These are phyloP conservation scores for Ectropis grisescens DNA, from an alignment of 1,140 invertebrate species.

Conservation along the genomic window DNA sequence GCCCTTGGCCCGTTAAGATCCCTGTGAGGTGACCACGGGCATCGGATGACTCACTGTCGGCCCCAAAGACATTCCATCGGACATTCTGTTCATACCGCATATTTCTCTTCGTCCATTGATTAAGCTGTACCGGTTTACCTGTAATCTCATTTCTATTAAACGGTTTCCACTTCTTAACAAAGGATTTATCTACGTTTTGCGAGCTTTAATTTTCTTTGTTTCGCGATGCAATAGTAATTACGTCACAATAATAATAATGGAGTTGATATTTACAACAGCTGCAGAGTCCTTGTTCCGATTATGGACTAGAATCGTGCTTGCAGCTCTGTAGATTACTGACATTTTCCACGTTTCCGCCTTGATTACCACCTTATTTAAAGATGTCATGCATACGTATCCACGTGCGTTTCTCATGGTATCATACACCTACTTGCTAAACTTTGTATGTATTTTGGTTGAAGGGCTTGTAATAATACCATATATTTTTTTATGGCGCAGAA, in stretches of 20 bases:
- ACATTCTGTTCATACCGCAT: conserved; percentile 32
- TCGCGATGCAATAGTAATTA: conserved; percentile 43
- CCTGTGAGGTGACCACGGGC: conserved; percentile 15
- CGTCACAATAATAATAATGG: conserved; percentile 58
- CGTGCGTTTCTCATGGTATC: conserved; percentile 11
- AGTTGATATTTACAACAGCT: conserved; percentile 62
- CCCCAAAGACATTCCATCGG: conserved; percentile 34
- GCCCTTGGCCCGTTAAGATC: conserved; percentile 23
- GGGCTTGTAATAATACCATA: too few species aligned
- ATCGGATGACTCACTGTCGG: conserved; percentile 44
- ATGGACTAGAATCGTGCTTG: conserved; percentile 61
- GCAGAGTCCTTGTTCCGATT: conserved; percentile 63
- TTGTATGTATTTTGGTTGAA: too few species aligned
- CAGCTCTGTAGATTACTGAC: conserved; percentile 53
- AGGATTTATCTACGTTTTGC: conserved; percentile 21
- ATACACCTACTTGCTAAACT: too few species aligned
- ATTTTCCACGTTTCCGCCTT: conserved; percentile 66
- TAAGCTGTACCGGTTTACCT: conserved; percentile 8
- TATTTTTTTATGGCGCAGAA: too few species aligned
- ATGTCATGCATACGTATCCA: conserved; percentile 50
- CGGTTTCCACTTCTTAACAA: conserved; percentile 20
- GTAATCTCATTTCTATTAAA: conserved; percentile 4
- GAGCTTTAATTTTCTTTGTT: conserved; percentile 54
- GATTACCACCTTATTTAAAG: conserved; percentile 60
- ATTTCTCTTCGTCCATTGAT: conserved; percentile 18